Percentiles rank a stretch among this genome's conserved stretches.
These are phyloP conservation scores for Zelleria hepariella DNA, from an alignment of 2,888 invertebrate genomes.

Conservation along the genomic window DNA sequence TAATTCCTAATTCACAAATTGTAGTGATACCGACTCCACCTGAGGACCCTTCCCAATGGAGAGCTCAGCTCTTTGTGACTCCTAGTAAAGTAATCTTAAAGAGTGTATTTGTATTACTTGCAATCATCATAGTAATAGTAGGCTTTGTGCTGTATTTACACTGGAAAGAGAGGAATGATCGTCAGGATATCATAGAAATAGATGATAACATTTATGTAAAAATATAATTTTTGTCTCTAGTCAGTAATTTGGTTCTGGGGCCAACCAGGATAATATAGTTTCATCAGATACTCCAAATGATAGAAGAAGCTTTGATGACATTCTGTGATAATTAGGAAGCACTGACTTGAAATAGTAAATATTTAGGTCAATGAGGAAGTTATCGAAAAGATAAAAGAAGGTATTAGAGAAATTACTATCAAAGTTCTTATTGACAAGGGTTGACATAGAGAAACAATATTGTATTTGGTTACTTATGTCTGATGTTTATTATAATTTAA, in stretches of 20 bases:
- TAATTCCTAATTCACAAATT: constrained; percentile 98
- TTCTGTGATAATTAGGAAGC: too few species aligned
- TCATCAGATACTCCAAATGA: too few species aligned
- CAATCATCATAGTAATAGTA: constrained; percentile 87
- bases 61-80: constrained; percentile 92
- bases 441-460: too few species aligned
- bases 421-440: too few species aligned
- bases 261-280: too few species aligned
- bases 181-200: constrained; percentile 62
- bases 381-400: background rate
- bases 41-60: constrained; percentile 84
- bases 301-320: too few species aligned
- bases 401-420: background rate
- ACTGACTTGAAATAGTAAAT: too few species aligned
- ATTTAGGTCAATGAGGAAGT: background rate
- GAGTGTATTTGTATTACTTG: constrained; percentile 90
- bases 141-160: constrained; percentile 89
- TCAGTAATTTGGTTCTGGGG: constrained; percentile 18
- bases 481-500: too few species aligned
- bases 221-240: constrained; percentile 25
- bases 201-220: constrained; percentile 61
- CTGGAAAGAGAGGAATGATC: constrained; percentile 83
- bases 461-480: too few species aligned
- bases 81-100: constrained; percentile 94
- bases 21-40: constrained; percentile 93